Conservation (phyloP, 1,140 invertebrate genomes). For the Polypedilum pembai region DNA sequence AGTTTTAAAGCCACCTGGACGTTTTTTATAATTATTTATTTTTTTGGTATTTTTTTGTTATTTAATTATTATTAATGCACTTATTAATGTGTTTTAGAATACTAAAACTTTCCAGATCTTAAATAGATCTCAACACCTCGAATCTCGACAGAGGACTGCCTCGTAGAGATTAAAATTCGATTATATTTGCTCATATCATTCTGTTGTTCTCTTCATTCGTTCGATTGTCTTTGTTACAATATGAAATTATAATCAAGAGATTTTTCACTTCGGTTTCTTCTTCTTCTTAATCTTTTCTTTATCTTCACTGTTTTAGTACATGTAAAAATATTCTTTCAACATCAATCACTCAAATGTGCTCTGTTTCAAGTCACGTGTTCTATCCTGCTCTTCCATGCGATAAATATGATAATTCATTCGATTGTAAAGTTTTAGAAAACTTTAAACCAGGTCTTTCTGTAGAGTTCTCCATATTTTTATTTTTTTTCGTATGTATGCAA, state of each 20-base stretch:
- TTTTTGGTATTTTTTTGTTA: background rate
- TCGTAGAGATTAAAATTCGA: background rate
- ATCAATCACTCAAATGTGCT: background rate
- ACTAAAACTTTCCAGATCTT: conserved; percentile 9
- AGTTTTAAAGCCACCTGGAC: too few species aligned
- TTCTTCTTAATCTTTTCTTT: background rate
- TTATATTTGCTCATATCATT: background rate
- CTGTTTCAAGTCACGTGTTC: background rate
- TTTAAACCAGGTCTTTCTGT: too few species aligned
- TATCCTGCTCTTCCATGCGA: background rate
- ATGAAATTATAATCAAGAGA: conserved; percentile 2
- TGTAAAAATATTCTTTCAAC: background rate
- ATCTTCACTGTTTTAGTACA: background rate
- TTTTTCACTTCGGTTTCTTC: background rate
- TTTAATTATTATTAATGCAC: background rate
- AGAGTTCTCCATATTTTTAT: too few species aligned
- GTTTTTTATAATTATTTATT: background rate
- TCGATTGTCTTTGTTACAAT: background rate
- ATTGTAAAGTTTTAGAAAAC: too few species aligned
- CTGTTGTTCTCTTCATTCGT: background rate
- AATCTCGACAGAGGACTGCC: conserved; percentile 1
- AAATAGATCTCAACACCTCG: background rate
- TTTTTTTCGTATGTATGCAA: too few species aligned
- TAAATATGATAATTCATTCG: background rate
- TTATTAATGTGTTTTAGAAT: background rate